phyloP scores from a whole-genome alignment of 2,797 vertebrate genomes.

The Muscicapa striata region DNA sequence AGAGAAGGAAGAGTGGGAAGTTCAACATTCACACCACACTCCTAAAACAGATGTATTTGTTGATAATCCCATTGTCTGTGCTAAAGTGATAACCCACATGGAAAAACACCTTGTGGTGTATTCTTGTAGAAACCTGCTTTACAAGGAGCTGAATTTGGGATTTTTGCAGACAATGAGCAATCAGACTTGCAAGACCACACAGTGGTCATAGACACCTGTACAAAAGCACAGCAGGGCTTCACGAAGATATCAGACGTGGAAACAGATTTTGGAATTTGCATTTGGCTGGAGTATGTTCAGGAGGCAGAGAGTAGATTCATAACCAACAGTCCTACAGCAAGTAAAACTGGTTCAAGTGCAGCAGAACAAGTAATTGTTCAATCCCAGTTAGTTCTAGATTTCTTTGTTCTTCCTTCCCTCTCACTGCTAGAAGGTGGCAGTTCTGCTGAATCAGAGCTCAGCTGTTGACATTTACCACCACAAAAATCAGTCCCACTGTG shows the following conservation, averaged over 20 bases:
- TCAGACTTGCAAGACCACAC: rapidly evolving
- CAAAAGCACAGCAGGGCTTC: background rate
- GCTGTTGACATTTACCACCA: background rate
- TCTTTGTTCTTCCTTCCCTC: background rate
- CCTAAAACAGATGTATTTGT: background rate
- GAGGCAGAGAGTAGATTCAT: background rate
- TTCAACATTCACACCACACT: background rate
- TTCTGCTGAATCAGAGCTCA: background rate
- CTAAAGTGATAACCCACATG: background rate
- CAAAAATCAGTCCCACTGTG: background rate
- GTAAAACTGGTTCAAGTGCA: background rate
- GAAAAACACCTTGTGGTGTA: background rate
- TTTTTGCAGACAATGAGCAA: background rate
- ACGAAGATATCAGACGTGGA: background rate
- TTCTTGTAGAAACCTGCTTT: background rate
- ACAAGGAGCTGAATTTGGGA: background rate
- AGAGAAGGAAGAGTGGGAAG: background rate
- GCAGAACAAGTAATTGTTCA: background rate
- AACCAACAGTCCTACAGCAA: background rate
- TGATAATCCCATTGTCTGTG: background rate
- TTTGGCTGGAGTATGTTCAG: background rate
- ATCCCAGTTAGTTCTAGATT: background rate
- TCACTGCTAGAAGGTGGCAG: background rate
- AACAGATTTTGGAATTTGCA: background rate
- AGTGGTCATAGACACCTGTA: background rate